These are phyloP conservation scores for Spea bombifrons DNA, from an alignment of 2,113 vertebrate genomes.

Conservation along the genomic window DNA sequence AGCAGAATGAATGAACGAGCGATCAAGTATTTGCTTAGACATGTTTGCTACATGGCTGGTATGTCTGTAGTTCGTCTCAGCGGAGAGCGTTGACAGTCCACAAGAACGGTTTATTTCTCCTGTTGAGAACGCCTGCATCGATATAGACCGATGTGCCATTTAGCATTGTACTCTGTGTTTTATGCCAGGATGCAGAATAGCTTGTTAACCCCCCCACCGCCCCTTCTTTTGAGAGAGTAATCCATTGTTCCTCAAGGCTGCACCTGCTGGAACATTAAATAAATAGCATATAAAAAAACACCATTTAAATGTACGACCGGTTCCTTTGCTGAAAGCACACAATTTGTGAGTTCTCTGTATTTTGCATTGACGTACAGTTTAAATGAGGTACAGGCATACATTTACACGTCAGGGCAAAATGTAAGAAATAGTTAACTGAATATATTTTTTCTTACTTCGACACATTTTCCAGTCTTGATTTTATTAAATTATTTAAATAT, in stretches of 20 bases:
- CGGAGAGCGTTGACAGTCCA: background rate
- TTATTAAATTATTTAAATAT: too few species aligned
- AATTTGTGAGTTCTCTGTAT: background rate
- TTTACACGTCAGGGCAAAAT: too few species aligned
- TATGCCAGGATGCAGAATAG: background rate
- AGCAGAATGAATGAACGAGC: background rate
- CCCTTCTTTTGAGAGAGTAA: background rate
- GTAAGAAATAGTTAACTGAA: too few species aligned
- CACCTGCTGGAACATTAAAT: background rate
- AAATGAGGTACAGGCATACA: too few species aligned
- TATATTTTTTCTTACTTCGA: too few species aligned
- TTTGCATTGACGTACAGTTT: background rate
- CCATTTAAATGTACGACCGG: background rate
- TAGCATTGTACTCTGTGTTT: background rate
- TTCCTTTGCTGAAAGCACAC: background rate
- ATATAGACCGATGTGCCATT: background rate
- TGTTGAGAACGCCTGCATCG: background rate
- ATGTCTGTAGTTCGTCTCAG: background rate
- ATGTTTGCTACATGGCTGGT: background rate
- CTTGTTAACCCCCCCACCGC: background rate
- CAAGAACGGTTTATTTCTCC: background rate
- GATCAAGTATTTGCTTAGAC: conserved; percentile 4
- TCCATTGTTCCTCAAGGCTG: background rate
- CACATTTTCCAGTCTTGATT: too few species aligned
- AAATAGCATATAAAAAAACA: background rate